Percentiles rank a stretch among this genome's conserved stretches.
phyloP scores from a whole-genome alignment of 2,888 invertebrate genomes.

The Pomacea canaliculata region DNA sequence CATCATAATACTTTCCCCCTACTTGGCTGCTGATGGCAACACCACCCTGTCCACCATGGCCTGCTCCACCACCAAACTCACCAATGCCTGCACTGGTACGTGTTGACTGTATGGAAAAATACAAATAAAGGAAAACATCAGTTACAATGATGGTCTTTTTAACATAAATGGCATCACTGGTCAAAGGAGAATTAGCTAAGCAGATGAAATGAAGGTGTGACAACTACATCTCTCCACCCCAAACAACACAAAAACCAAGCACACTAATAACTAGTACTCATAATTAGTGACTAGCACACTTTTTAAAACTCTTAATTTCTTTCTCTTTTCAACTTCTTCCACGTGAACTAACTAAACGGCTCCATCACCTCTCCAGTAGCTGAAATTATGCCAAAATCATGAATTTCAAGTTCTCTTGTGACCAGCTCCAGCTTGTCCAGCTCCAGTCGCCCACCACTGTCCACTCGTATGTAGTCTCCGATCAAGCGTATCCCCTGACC shows the following conservation, averaged over 20 bases:
- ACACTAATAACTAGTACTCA: no score
- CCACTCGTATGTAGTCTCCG: conserved; percentile 43
- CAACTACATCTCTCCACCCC: no score
- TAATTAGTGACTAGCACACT: no score
- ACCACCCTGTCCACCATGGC: conserved; percentile 55
- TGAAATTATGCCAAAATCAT: conserved; percentile 46
- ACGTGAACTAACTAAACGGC: no score
- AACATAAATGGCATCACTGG: no score
- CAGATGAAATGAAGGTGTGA: no score
- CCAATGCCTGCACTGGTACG: conserved; percentile 42
- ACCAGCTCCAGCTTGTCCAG: conserved; percentile 43
- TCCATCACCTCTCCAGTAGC: conserved; percentile 43
- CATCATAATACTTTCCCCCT: conserved; percentile 46
- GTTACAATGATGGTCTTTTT: no score
- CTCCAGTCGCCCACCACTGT: conserved; percentile 50
- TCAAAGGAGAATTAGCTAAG: no score
- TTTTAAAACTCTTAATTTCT: no score
- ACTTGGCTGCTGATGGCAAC: conserved; percentile 23
- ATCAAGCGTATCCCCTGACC: conserved; percentile 40
- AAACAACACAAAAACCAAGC: no score
- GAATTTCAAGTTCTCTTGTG: conserved; percentile 41
- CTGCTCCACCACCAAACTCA: conserved; percentile 46
- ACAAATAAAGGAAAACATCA: background rate
- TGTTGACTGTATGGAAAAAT: conserved; percentile 29
- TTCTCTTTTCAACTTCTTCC: no score